These are phyloP conservation scores for Zosterops japonicus DNA, from an alignment of 2,113 vertebrate species.

Conservation along the genomic window DNA sequence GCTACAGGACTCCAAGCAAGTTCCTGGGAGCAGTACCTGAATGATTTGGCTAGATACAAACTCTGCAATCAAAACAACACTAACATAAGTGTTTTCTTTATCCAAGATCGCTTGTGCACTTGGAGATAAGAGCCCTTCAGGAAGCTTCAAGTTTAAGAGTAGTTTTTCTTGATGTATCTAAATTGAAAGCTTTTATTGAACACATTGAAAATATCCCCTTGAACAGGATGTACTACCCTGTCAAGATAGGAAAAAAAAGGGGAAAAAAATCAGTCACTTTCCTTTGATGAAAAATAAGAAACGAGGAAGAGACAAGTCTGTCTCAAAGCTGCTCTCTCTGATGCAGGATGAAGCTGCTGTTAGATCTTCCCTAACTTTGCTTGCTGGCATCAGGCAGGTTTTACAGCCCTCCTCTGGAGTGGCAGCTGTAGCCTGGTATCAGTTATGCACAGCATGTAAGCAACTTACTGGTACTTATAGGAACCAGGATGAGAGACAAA, in stretches of 20 bases:
- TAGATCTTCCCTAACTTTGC: background rate
- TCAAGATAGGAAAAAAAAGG: background rate
- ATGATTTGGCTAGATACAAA: background rate
- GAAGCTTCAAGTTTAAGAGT: conserved; percentile 34
- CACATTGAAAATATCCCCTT: conserved; percentile 28
- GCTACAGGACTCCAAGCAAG: background rate
- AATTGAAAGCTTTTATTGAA: conserved; percentile 41
- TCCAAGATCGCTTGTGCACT: conserved; percentile 1
- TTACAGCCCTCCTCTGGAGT: background rate
- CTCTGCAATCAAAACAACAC: background rate
- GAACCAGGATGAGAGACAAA: background rate
- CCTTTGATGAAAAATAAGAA: conserved; percentile 39
- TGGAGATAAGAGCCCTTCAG: conserved; percentile 38
- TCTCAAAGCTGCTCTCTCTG: background rate
- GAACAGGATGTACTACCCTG: conserved; percentile 29
- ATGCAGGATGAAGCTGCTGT: background rate
- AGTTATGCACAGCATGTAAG: background rate
- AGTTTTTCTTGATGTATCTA: conserved; percentile 33
- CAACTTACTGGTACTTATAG: background rate
- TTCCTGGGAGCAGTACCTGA: background rate
- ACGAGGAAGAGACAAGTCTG: background rate
- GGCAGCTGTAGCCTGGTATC: background rate
- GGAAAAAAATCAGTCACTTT: background rate
- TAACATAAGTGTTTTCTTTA: conserved; percentile 18
- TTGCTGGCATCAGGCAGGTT: accelerated